Evolutionary conservation across 2,113 vertebrate genomes (phyloP), one percentile per base, ranked within the genome.

Genomic region (Melospiza melodia): DNA sequence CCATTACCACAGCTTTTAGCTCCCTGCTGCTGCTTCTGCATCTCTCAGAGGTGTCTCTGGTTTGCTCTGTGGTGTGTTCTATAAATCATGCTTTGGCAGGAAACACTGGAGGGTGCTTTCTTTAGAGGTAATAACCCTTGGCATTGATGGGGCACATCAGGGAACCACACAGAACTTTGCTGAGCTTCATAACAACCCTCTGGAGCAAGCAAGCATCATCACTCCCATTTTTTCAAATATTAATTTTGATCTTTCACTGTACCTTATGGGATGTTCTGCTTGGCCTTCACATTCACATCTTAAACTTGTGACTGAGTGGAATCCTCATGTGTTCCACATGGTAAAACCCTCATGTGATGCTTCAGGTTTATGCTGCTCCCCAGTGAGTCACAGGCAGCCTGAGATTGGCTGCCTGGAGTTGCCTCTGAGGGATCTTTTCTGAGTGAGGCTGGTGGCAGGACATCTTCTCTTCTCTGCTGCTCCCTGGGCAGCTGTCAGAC

Each of bases 311-410:
- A 3, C 44, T 77, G 63, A 92, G 27, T 46, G 33, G 39, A 72
- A 69, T 89, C 46, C 33, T 48, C 5, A 2, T 21, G 55, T 62
- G 46, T 37, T 74, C 74, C 88, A n/a, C 21, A 3, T 10, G 18
- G 19, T 37, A 49, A 43, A 74, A 68, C 48, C 33, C 30, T 89
- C 19, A 30, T 3, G 6, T 35, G 71, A 15, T 69, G 21, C 8
- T 39, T 73, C 18, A 21, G 52, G n/a, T 30, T 80, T 28, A 5
- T 61, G 65, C 23, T 69, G 33, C 24, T 74, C 13, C 51, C 16
- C 0, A 0, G 8, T 17, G 57, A 76, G 31, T 8, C 33, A 19
- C 0, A 0, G 25, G 27, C 54, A 68, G 22, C 0, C 0, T 41
- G 54, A 71, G 23, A 30, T 83, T 84, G 63, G 30, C 90, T 88